phyloP scores from a whole-genome alignment of 2,797 vertebrate genomes.

The Enteromius trimaculatus region DNA sequence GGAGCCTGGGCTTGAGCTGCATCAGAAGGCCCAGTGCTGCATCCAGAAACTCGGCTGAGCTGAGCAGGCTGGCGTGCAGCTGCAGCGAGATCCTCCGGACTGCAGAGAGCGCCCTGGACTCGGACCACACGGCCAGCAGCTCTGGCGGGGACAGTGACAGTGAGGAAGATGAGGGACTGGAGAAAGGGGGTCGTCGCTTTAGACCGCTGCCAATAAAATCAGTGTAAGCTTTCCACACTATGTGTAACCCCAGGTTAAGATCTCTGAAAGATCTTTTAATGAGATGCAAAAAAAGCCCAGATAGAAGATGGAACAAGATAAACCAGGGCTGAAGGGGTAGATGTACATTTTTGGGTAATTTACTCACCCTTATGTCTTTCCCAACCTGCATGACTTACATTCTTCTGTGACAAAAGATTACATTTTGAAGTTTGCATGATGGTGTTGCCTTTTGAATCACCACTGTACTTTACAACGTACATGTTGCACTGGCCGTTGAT shows the following conservation, averaged over 20 bases:
- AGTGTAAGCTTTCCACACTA: slow-evolving; percentile 52
- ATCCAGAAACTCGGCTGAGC: slow-evolving; percentile 54
- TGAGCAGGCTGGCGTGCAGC: slow-evolving; percentile 65
- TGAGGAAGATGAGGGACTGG: slow-evolving; percentile 26
- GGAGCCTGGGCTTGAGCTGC: slow-evolving; percentile 40
- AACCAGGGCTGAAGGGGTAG: not conserved
- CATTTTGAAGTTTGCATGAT: not conserved
- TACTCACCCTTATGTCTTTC: not conserved
- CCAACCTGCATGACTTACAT: not conserved
- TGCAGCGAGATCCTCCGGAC: slow-evolving; percentile 66
- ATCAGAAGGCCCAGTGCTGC: slow-evolving; percentile 21
- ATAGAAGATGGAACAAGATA: not conserved
- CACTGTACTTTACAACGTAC: not conserved
- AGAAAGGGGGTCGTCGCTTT: slow-evolving; percentile 1
- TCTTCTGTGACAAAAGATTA: not conserved
- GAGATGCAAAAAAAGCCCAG: not conserved
- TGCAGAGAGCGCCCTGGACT: slow-evolving; percentile 69
- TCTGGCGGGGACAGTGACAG: slow-evolving; percentile 62
- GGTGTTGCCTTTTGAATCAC: slow-evolving; percentile 1
- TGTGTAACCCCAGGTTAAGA: not conserved
- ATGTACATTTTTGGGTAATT: not conserved
- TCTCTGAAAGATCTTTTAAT: not conserved
- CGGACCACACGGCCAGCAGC: slow-evolving; percentile 71
- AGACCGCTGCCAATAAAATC: slow-evolving; percentile 25
- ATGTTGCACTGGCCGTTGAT: not conserved